These are phyloP conservation scores for Timandra comae DNA, from an alignment of 2,888 invertebrate species.

Conservation along the genomic window DNA sequence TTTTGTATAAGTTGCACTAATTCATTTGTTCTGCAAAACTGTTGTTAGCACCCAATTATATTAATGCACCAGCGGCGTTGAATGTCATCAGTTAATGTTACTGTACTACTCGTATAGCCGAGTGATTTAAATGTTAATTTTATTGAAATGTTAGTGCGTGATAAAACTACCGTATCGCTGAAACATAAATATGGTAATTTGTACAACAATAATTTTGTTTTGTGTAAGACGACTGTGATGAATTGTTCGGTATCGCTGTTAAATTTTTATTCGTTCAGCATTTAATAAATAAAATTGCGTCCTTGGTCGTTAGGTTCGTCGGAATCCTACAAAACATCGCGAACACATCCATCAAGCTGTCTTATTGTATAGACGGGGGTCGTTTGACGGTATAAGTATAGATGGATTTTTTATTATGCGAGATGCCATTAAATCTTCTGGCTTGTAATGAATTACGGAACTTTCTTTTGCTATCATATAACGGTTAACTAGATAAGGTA, in stretches of 20 bases:
- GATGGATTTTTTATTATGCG: slow-evolving; percentile 45
- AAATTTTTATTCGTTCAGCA: slow-evolving; percentile 25
- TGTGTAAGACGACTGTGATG: slow-evolving; percentile 1
- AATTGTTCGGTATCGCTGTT: slow-evolving; percentile 13
- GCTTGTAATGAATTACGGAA: slow-evolving; percentile 36
- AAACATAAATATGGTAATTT: background rate
- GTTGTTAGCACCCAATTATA: slow-evolving; percentile 39
- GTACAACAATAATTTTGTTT: background rate
- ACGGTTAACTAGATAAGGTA: no score
- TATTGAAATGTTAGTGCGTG: slow-evolving; percentile 11
- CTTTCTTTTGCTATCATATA: slow-evolving; percentile 15
- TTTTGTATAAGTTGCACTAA: slow-evolving; percentile 41
- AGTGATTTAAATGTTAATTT: slow-evolving; percentile 13
- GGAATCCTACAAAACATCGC: slow-evolving; percentile 51
- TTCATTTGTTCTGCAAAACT: slow-evolving; percentile 31
- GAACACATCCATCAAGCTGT: slow-evolving; percentile 64
- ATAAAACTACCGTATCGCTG: slow-evolving; percentile 2
- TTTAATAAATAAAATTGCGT: slow-evolving; percentile 44
- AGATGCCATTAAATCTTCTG: slow-evolving; percentile 44
- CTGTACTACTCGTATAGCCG: slow-evolving; percentile 8
- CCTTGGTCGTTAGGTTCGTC: slow-evolving; percentile 43
- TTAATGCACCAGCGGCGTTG: slow-evolving; percentile 26
- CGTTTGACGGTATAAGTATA: slow-evolving; percentile 39
- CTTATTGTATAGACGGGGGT: slow-evolving; percentile 55
- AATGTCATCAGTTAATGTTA: slow-evolving; percentile 22